Base-by-base conservation (phyloP, 2,888 invertebrate genomes). In the Euplexia lucipara region DNA sequence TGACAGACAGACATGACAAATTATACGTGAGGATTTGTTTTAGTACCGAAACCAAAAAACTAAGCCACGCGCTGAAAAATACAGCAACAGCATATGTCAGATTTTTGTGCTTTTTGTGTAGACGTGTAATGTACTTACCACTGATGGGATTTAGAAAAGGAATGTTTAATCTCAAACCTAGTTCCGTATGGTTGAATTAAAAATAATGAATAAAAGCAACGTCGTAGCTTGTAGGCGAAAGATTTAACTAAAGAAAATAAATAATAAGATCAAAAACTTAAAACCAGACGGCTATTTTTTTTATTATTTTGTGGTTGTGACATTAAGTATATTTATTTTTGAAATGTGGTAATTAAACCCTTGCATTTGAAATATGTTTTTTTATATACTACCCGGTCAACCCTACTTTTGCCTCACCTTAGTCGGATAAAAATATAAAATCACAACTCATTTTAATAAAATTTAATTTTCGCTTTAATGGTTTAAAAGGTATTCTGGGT, bases 1-100 rank as follows among this genome's bases (percentile, higher is more conserved):
- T 14, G 71, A 70, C 53, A 34, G 32, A n/a, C 48, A 20, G 68
- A 48, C 63, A 48, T 70, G 69, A 63, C 48, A 63, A 69, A 69
- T 69, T 69, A 53, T 34, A 69, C 49, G 37, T 8, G 34, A 62
- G 48, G 32, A 39, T 53, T 49, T 53, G 20, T 62, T 52, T 52
- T 49, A 39, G 48, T n/a, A 58, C 53, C 10, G 12, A 48, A 37
- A 66, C n/a, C 9, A 58, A 70, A 65, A 65, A 47, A 48, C 16
- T 16, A 35, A 49, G 37, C 9, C 18, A 10, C 16, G 9, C 30
- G 16, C 37, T 49, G 48, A 49, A 54, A 69, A 62, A 62, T 41
- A 39, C 22, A 32, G 22, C 48, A 16, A 47, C n/a, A 35, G 14
- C 1, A n/a, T 12, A 8, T 0, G 0, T 35, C 6, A 26, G 5